Conservation (phyloP, 2,888 invertebrate species). For the Drosophila melanosoma region DNA sequence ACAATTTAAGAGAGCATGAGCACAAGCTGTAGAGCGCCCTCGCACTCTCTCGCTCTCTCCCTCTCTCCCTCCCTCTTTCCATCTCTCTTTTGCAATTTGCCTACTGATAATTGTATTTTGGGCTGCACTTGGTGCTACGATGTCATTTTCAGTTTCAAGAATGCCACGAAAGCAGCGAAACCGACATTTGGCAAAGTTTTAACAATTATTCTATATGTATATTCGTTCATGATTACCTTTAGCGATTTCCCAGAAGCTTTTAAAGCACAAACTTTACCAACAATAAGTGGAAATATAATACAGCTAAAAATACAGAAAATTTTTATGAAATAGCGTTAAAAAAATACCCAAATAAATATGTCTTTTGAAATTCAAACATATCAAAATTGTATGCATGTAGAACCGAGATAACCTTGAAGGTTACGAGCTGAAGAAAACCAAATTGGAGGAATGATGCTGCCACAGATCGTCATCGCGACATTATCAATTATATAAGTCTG, state of each 20-base stretch:
- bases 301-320: neutral
- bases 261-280: neutral
- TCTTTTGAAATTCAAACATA: neutral
- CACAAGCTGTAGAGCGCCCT: conserved; percentile 1
- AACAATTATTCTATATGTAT: conserved; percentile 1
- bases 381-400: neutral
- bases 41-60: neutral
- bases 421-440: conserved; percentile 25
- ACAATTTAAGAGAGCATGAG: conserved; percentile 5
- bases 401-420: conserved; percentile 35
- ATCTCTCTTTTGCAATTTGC: conserved; percentile 12
- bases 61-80: conserved; percentile 12
- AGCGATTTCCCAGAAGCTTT: neutral
- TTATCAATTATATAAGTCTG: conserved; percentile 26
- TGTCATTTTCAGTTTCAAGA: conserved; percentile 37
- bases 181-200: conserved; percentile 11
- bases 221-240: neutral
- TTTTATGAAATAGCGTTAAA: neutral
- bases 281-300: neutral
- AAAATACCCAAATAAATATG: neutral
- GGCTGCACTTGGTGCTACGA: conserved; percentile 26
- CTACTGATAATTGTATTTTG: conserved; percentile 22
- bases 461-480: conserved; percentile 22
- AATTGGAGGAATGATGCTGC: conserved; percentile 21
- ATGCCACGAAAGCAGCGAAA: conserved; percentile 53